A percentile compares a stretch with the other conserved stretches of the same genome.
phyloP scores from a whole-genome alignment of 2,888 invertebrate species.

The Caenorhabditis auriculariae region DNA sequence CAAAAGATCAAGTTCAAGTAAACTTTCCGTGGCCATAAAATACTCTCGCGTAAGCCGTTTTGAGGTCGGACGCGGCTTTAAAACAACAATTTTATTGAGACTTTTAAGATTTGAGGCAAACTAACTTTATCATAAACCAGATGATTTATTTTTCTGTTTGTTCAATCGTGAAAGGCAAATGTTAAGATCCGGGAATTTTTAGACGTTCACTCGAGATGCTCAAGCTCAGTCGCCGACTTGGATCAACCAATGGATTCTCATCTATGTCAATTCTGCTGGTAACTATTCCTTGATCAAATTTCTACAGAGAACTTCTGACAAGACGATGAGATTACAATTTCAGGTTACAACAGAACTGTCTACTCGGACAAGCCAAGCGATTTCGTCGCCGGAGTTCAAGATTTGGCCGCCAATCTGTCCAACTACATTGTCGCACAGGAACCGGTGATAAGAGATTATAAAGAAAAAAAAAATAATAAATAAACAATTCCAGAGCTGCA shows the following conservation, averaged over 20 bases:
- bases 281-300: not conserved
- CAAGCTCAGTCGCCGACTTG: conserved; percentile 37
- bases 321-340: conserved; percentile 3
- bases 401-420: conserved; percentile 28
- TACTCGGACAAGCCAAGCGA: conserved; percentile 19
- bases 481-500: conserved; percentile 24
- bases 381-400: conserved; percentile 33
- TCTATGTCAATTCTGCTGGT: conserved; percentile 38
- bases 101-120: too few relatives aligned
- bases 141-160: too few relatives aligned
- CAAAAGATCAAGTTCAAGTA: too few relatives aligned
- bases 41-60: too few relatives aligned
- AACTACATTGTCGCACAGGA: conserved; percentile 9
- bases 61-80: too few relatives aligned
- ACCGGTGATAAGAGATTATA: not conserved
- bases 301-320: not conserved
- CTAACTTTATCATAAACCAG: too few relatives aligned
- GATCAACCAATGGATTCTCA: conserved; percentile 44
- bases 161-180: too few relatives aligned
- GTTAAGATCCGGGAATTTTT: conserved; percentile 6
- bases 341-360: conserved; percentile 17
- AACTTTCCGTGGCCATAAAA: too few relatives aligned
- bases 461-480: not conserved
- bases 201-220: conserved; percentile 35
- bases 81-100: too few relatives aligned